A percentile compares a stretch with the other conserved stretches of the same genome.
Evolutionary conservation across 2,797 vertebrate species (phyloP).

Genomic region (Enteromius thamalakanensis): DNA sequence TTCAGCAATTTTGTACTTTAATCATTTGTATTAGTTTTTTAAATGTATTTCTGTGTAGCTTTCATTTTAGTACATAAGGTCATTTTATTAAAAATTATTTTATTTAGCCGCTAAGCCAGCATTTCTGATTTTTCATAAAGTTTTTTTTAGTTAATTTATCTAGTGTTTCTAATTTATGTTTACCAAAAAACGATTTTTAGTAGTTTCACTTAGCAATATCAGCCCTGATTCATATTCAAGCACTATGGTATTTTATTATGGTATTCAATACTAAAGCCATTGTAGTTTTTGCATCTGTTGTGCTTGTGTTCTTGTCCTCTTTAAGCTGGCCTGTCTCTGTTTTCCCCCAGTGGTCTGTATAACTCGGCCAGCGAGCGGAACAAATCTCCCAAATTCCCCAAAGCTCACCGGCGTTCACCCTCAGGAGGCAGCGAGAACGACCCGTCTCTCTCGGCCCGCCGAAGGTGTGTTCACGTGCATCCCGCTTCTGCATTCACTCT

Average conservation of each 20-base stretch:
- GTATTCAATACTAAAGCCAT: not conserved
- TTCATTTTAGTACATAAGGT: not conserved
- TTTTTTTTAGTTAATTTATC: not conserved
- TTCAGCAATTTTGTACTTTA: not conserved
- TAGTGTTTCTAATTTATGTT: not conserved
- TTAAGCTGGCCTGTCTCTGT: not conserved
- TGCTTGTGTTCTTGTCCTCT: not conserved
- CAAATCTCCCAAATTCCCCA: slow-evolving; percentile 87
- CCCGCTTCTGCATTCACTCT: not conserved
- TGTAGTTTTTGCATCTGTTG: not conserved
- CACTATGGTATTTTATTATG: not conserved
- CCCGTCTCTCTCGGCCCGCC: slow-evolving; percentile 72
- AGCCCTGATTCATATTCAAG: not conserved
- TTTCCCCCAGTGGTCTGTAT: slow-evolving; percentile 78
- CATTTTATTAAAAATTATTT: not conserved
- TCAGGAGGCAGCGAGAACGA: slow-evolving; percentile 85
- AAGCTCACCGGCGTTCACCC: slow-evolving; percentile 74
- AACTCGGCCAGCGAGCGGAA: slow-evolving; percentile 81
- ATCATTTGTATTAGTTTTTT: not conserved
- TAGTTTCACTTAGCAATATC: not conserved
- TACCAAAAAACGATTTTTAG: not conserved
- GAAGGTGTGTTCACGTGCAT: slow-evolving; percentile 70
- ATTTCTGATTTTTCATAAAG: not conserved
- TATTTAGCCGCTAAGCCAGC: not conserved
- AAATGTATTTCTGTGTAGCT: not conserved